phyloP scores from a whole-genome alignment of 2,888 invertebrate genomes.

The Acanthosoma haemorrhoidale region DNA sequence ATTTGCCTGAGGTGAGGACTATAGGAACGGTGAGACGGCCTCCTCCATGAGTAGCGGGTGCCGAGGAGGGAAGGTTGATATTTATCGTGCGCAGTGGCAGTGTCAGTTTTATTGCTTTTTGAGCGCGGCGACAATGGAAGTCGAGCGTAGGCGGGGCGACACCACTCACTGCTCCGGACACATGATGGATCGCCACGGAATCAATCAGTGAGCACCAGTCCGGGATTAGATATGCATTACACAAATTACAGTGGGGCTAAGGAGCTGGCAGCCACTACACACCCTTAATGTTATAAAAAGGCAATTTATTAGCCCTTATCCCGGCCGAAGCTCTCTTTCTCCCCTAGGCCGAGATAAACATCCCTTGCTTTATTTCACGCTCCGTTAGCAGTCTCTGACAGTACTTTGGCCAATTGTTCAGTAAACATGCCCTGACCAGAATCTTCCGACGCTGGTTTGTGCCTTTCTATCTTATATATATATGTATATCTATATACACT shows the following conservation, averaged over 20 bases:
- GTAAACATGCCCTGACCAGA: too few relatives aligned
- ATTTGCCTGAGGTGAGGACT: not conserved
- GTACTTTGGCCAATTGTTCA: too few relatives aligned
- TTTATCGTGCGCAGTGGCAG: constrained; percentile 37
- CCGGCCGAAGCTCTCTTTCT: not conserved
- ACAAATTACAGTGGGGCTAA: constrained; percentile 23
- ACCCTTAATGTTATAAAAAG: constrained; percentile 22
- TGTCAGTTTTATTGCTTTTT: constrained; percentile 40
- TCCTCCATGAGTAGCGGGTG: not conserved
- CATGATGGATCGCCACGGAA: constrained; percentile 3
- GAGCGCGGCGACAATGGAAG: constrained; percentile 27
- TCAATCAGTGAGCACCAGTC: not conserved
- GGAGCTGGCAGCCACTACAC: not conserved
- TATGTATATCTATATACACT: too few relatives aligned
- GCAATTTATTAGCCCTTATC: constrained; percentile 26
- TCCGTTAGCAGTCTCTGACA: constrained; percentile 15
- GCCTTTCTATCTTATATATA: too few relatives aligned
- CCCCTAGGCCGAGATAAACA: not conserved
- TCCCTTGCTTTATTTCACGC: constrained; percentile 17
- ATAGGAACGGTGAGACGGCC: not conserved
- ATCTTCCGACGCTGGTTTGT: too few relatives aligned
- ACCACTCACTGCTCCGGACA: constrained; percentile 10
- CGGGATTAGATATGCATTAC: constrained; percentile 30
- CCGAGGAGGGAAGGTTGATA: constrained; percentile 11
- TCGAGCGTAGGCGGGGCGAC: constrained; percentile 8